Conservation (phyloP, 2,797 vertebrate genomes). For the Arnoldichthys spilopterus region DNA sequence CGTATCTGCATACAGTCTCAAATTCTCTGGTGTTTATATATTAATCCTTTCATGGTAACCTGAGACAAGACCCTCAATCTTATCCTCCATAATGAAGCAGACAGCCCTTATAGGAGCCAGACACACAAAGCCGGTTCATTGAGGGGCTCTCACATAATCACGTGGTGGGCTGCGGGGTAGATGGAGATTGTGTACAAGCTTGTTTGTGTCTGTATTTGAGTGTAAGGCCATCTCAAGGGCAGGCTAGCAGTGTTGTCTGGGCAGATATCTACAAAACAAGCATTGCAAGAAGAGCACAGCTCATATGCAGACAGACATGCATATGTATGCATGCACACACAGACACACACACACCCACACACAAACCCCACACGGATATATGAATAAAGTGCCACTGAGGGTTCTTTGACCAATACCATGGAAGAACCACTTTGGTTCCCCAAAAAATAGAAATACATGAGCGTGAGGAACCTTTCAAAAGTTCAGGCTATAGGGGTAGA, state of each 20-base stretch:
- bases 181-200: slow-evolving; percentile 48
- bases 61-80: slow-evolving; percentile 34
- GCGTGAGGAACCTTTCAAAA: no score
- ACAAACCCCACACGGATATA: background rate
- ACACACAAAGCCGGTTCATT: slow-evolving; percentile 37
- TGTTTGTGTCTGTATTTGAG: slow-evolving; percentile 47
- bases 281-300: slow-evolving; percentile 23
- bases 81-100: slow-evolving; percentile 31
- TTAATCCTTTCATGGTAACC: slow-evolving; percentile 50
- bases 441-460: no score
- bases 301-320: background rate
- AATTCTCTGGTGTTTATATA: slow-evolving; percentile 51
- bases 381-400: no score
- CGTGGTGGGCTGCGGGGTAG: slow-evolving; percentile 29
- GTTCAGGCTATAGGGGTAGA: no score
- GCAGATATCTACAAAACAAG: slow-evolving; percentile 39
- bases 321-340: background rate
- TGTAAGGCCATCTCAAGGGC: slow-evolving; percentile 47
- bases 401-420: no score
- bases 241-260: slow-evolving; percentile 53
- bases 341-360: background rate
- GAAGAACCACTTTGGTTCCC: no score
- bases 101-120: slow-evolving; percentile 28
- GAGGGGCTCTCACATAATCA: slow-evolving; percentile 19
- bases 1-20: slow-evolving; percentile 29